A percentile compares a stretch with the other conserved stretches of the same genome.
These are phyloP conservation scores for Siniperca chuatsi DNA, from an alignment of 2,113 vertebrate genomes.

Conservation along the genomic window DNA sequence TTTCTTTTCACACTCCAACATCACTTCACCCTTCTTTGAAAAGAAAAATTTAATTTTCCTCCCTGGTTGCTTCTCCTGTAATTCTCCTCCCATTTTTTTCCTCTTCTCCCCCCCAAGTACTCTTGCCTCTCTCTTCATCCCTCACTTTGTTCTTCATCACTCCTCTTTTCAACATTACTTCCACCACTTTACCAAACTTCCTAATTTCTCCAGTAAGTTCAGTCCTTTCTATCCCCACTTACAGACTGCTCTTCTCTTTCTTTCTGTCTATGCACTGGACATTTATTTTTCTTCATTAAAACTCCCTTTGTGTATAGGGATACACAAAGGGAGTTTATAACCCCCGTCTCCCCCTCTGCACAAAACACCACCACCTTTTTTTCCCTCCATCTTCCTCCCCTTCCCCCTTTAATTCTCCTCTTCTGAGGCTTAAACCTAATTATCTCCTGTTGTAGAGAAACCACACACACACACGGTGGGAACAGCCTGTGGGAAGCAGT, in stretches of 20 bases:
- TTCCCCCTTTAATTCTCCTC: conserved; percentile 62
- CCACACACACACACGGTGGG: conserved; percentile 59
- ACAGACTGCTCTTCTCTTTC: neutral
- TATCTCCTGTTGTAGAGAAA: conserved; percentile 66
- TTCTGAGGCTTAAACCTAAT: conserved; percentile 75
- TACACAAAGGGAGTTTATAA: too few species aligned
- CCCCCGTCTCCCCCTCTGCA: conserved; percentile 15
- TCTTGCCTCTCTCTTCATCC: neutral
- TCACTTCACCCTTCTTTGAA: conserved; percentile 24
- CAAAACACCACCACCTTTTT: conserved; percentile 51
- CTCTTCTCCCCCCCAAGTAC: neutral
- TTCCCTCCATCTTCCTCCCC: conserved; percentile 44
- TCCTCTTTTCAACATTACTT: conserved; percentile 2
- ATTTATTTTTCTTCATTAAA: conserved; percentile 49
- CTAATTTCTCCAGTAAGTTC: neutral
- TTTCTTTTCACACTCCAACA: conserved; percentile 52
- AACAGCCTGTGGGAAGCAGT: conserved; percentile 73
- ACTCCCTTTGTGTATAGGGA: conserved; percentile 36
- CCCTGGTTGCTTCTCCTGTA: neutral
- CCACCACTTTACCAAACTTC: conserved; percentile 9
- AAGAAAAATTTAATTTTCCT: conserved; percentile 29
- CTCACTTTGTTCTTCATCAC: neutral
- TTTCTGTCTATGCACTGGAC: neutral
- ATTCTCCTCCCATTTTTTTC: neutral
- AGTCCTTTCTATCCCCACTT: conserved; percentile 7